Evolutionary conservation across 2,113 vertebrate species (phyloP).

Genomic region (Ranitomeya variabilis): DNA sequence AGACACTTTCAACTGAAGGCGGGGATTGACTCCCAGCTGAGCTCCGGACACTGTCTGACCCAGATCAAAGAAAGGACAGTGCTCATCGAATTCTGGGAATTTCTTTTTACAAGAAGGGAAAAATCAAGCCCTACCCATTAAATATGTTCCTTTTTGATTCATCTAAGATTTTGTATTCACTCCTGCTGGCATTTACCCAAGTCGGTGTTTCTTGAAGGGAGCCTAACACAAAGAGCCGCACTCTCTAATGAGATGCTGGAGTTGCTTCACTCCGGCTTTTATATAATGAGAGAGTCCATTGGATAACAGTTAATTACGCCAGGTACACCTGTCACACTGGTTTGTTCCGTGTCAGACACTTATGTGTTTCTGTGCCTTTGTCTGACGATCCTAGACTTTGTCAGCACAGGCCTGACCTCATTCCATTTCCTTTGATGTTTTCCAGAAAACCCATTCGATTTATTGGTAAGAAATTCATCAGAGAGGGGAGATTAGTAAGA

Average conservation of each 20-base stretch:
- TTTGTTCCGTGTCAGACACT: conserved; percentile 56
- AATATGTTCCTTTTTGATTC: conserved; percentile 39
- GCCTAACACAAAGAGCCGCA: not conserved
- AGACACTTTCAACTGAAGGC: not conserved
- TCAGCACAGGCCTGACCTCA: conserved; percentile 66
- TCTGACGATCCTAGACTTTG: conserved; percentile 60
- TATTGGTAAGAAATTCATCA: conserved; percentile 57
- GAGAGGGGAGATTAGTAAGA: conserved; percentile 22
- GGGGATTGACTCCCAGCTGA: not conserved
- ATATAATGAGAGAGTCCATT: conserved; percentile 63
- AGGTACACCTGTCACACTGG: conserved; percentile 59
- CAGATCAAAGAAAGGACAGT: not conserved
- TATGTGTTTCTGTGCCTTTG: conserved; percentile 64
- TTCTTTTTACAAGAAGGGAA: not conserved
- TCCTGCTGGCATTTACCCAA: not conserved
- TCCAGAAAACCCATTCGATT: conserved; percentile 62
- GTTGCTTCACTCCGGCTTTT: conserved; percentile 58
- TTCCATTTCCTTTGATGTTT: conserved; percentile 61
- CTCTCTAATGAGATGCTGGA: conserved; percentile 60
- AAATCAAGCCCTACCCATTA: not conserved
- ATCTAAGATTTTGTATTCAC: conserved; percentile 25
- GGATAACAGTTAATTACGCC: conserved; percentile 63
- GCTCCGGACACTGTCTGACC: not conserved
- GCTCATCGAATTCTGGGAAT: conserved; percentile 2
- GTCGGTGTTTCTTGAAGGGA: rapidly evolving